Conservation (phyloP, 92 coral and sea anemone species). For the Isaurus tuberculatus region DNA sequence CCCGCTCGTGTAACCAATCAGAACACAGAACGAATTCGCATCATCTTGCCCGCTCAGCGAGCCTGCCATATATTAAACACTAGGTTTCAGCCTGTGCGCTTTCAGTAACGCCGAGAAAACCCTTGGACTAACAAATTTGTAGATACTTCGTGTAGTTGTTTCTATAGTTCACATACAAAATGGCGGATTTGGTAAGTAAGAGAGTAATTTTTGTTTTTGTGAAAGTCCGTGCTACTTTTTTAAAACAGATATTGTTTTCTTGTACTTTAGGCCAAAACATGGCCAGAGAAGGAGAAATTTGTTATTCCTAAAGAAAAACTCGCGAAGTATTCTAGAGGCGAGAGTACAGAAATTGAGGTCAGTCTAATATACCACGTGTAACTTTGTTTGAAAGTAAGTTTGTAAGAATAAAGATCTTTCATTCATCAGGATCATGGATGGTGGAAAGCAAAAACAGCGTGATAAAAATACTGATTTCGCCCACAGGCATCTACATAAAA, state of each 20-base stretch:
- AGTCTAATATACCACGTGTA: not conserved
- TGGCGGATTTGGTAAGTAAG: slow-evolving; percentile 36
- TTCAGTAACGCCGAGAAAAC: not conserved
- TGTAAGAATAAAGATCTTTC: no score
- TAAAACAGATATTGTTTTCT: not conserved
- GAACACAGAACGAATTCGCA: no score
- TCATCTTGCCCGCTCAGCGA: no score
- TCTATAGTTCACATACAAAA: not conserved
- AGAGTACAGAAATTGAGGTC: slow-evolving; percentile 19
- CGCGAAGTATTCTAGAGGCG: slow-evolving; percentile 12
- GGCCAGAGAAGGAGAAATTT: not conserved
- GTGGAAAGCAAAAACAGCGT: no score
- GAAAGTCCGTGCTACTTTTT: not conserved
- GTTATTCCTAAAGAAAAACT: slow-evolving; percentile 12
- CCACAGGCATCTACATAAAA: no score
- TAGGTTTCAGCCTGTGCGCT: not conserved
- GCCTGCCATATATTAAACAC: no score
- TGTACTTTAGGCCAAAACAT: not conserved
- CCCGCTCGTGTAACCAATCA: no score
- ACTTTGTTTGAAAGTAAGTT: no score
- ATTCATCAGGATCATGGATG: no score
- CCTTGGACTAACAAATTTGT: not conserved
- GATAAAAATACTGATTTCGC: no score
- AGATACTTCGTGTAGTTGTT: slow-evolving; percentile 18
- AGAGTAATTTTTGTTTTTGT: not conserved